These are phyloP conservation scores for Brachystomella parvula DNA, from an alignment of 1,140 invertebrate genomes.

Conservation along the genomic window DNA sequence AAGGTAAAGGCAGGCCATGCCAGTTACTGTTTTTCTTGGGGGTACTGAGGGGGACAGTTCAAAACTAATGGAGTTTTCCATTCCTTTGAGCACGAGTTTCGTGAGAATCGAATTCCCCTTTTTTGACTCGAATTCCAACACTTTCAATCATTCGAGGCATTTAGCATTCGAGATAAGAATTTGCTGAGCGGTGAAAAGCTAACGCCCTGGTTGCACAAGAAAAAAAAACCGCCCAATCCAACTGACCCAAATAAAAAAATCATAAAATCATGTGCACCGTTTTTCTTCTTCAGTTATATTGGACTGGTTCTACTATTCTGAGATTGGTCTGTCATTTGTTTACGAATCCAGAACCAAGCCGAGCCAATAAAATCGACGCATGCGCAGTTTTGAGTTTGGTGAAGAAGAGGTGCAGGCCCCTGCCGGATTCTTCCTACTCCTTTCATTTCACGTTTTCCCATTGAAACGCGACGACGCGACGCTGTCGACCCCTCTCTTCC, in stretches of 20 bases:
- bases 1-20: too few species aligned
- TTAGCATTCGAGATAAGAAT: neutral
- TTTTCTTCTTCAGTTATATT: neutral
- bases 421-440: neutral
- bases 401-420: neutral
- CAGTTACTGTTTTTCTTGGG: too few species aligned
- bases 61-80: too few species aligned
- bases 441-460: neutral
- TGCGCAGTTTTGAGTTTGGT: neutral
- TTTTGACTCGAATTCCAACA: too few species aligned
- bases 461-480: neutral
- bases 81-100: too few species aligned
- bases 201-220: too few species aligned
- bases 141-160: neutral
- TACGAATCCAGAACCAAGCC: neutral
- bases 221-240: too few species aligned
- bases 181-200: too few species aligned
- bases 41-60: too few species aligned
- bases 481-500: neutral
- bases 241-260: too few species aligned
- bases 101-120: too few species aligned
- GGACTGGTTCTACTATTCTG: neutral
- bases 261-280: neutral
- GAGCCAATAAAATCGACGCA: neutral
- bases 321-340: neutral